Evolutionary conservation across 2,113 vertebrate genomes (phyloP), one percentile per base, ranked within the genome.

Genomic region (Callochromis pleurospilus): DNA sequence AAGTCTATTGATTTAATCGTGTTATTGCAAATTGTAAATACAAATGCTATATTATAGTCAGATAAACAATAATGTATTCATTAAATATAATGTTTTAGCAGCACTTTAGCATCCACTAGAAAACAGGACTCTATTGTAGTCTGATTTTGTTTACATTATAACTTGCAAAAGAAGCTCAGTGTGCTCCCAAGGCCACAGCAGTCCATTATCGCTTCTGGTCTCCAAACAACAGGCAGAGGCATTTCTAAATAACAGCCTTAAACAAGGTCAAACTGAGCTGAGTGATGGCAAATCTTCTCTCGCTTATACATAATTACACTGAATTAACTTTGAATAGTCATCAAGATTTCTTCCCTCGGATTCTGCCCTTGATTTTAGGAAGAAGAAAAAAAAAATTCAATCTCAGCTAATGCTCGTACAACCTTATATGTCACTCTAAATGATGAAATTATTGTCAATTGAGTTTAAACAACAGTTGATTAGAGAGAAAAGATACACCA

Each of bases 161-260:
- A 58, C 9, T 17, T 38, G 31, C 21, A 29, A 1, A 68, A 36
- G 13, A 56, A 58, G 24, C 24, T 77, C 26, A 24, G 55, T 82
- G 82, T 26, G 45, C 53, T 81, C 60, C 73, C 26, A 75, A 73
- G 79, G 80, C 84, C 26, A 19, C 88, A 80, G 8, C 14, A 24
- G 36, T 31, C 21, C 31, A 56, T 81, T 42, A 88, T 83, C 79
- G 38, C 81, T 81, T 80, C 65, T 85, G 80, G 55, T 91, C 38
- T 80, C 47, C 29, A 85, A 85, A 93, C 82, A 91, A 88, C 79
- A 88, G 56, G 65, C 47, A 58, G 87, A 45, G 53, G 86, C 79
- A 65, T 91, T 89, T 85, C 38, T 79, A 89, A 92, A 91, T 65
- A 91, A 88, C 77, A 73, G 75, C 75, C 54, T 65, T 42, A 82